phyloP scores from a whole-genome alignment of 2,797 vertebrate genomes.

The Liparis tanakae region DNA sequence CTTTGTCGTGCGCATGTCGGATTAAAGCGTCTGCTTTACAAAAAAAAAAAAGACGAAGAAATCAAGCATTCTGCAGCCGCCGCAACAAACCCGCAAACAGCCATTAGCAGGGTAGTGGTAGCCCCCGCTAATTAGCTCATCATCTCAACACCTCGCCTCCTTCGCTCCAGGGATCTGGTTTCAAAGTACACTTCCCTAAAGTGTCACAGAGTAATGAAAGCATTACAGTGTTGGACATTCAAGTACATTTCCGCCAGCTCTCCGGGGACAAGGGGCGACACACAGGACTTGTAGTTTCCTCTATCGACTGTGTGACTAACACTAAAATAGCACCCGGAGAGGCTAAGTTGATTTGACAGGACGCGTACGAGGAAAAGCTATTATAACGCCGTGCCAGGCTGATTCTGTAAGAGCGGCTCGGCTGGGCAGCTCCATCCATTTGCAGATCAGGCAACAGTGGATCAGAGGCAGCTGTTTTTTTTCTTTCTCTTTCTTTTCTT shows the following conservation, averaged over 20 bases:
- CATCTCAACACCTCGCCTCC: constrained; percentile 52
- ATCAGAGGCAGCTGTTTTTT: constrained; percentile 54
- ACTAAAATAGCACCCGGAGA: constrained; percentile 73
- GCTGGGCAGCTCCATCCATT: constrained; percentile 70
- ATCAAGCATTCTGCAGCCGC: constrained; percentile 37
- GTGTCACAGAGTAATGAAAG: constrained; percentile 38
- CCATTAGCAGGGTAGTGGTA: constrained; percentile 49
- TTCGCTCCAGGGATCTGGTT: constrained; percentile 39
- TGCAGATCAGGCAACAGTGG: constrained; percentile 68
- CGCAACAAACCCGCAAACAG: constrained; percentile 52
- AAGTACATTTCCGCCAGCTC: constrained; percentile 47
- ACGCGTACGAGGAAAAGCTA: constrained; percentile 80
- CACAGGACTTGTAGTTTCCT: constrained; percentile 55
- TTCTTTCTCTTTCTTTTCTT: constrained; percentile 9
- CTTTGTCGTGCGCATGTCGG: constrained; percentile 72
- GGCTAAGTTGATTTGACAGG: constrained; percentile 80
- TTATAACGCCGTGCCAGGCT: constrained; percentile 71
- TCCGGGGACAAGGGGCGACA: constrained; percentile 42
- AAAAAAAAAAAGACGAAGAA: constrained; percentile 8
- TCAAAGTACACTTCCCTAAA: constrained; percentile 50
- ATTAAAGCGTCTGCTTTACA: constrained; percentile 56
- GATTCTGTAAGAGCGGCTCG: constrained; percentile 65
- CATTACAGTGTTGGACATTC: constrained; percentile 31
- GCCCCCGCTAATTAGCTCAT: constrained; percentile 67
- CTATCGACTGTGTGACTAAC: constrained; percentile 55